phyloP scores from a whole-genome alignment of 2,797 vertebrate genomes.

The Gouania willdenowi region DNA sequence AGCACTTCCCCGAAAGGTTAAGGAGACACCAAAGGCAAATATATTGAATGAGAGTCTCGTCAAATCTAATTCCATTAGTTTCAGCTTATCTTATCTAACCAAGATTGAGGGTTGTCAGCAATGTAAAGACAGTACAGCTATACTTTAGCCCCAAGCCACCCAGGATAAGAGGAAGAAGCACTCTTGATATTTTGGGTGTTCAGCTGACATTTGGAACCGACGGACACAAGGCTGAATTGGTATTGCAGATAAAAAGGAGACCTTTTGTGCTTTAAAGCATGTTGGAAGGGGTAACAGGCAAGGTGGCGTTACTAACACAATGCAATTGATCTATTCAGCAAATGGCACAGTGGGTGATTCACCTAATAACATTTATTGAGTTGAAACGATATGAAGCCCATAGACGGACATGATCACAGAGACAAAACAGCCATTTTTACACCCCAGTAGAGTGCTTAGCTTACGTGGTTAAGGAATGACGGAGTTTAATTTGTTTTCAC shows the following conservation, averaged over 20 bases:
- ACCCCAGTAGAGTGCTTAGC: constrained; percentile 32
- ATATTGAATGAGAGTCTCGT: constrained; percentile 65
- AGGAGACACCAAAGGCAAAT: constrained; percentile 76
- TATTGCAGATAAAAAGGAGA: constrained; percentile 50
- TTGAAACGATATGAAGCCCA: constrained; percentile 45
- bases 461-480: constrained; percentile 24
- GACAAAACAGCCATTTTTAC: constrained; percentile 16
- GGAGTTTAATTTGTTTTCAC: constrained; percentile 23
- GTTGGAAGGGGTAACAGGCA: constrained; percentile 39
- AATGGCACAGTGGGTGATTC: constrained; percentile 44
- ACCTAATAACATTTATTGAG: constrained; percentile 56
- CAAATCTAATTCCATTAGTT: constrained; percentile 73
- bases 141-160: constrained; percentile 54
- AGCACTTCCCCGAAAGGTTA: constrained; percentile 72
- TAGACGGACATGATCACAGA: constrained; percentile 15
- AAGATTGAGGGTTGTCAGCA: constrained; percentile 60
- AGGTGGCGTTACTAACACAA: constrained; percentile 39
- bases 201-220: constrained; percentile 67
- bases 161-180: constrained; percentile 52
- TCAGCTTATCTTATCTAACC: constrained; percentile 70
- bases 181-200: constrained; percentile 66
- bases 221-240: constrained; percentile 52
- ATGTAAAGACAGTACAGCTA: constrained; percentile 53
- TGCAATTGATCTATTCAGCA: constrained; percentile 20
- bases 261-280: constrained; percentile 60